Evolutionary conservation across 2,888 invertebrate species (phyloP).

Genomic region (Erebia palarica): DNA sequence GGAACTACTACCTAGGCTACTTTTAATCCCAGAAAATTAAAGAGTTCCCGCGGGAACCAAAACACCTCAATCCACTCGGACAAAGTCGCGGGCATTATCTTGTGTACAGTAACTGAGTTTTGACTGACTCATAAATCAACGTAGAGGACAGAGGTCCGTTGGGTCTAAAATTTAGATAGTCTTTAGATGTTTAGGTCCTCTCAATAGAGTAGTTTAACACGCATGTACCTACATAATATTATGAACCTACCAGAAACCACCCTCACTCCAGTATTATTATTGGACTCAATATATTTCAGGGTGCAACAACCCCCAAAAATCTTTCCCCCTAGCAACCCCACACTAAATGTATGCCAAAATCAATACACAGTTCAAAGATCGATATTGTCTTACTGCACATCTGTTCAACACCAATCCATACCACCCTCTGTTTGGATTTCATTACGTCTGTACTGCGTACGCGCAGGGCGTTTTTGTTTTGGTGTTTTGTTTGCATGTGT

Average conservation of each 20-base stretch:
- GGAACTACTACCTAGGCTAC: too few relatives aligned
- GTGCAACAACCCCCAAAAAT: constrained; percentile 22
- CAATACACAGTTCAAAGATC: constrained; percentile 69
- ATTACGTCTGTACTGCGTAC: constrained; percentile 11
- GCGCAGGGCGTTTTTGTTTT: constrained; percentile 11
- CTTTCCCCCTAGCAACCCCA: constrained; percentile 53
- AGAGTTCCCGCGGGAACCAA: too few relatives aligned
- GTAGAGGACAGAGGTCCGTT: too few relatives aligned
- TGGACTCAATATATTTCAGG: not conserved
- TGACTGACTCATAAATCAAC: too few relatives aligned
- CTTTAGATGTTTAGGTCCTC: too few relatives aligned
- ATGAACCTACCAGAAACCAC: not conserved
- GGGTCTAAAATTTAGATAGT: too few relatives aligned
- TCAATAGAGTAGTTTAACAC: too few relatives aligned
- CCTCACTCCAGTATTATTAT: constrained; percentile 19
- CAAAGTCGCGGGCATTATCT: too few relatives aligned
- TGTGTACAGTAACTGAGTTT: too few relatives aligned
- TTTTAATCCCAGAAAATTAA: too few relatives aligned
- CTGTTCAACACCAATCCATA: constrained; percentile 53
- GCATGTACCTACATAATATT: not conserved
- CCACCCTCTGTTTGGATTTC: constrained; percentile 27
- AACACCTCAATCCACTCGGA: too few relatives aligned
- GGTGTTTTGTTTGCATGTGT: not conserved
- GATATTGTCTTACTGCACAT: constrained; percentile 74
- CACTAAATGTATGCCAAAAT: constrained; percentile 54